Conservation (phyloP, 2,888 invertebrate species). For the Heliconius erato region DNA sequence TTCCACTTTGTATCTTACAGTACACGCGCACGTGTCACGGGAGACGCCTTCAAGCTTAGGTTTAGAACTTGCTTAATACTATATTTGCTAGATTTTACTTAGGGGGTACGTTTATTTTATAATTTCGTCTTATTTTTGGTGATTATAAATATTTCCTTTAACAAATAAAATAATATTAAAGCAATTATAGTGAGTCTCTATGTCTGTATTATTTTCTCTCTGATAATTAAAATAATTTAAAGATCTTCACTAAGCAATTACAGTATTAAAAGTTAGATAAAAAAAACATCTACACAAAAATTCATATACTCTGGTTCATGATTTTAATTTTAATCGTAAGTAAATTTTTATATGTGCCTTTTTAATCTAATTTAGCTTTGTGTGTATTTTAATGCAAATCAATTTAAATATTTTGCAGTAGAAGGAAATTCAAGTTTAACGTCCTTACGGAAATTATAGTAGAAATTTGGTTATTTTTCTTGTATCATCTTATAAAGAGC, state of each 20-base stretch:
- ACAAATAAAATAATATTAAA: no score
- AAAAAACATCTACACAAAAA: not conserved
- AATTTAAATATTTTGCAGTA: not conserved
- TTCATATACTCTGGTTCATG: not conserved
- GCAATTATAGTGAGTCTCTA: no score
- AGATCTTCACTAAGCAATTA: not conserved
- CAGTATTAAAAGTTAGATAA: not conserved
- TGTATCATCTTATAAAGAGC: no score
- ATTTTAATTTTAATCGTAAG: not conserved
- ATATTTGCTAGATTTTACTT: constrained; percentile 18
- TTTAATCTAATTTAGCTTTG: constrained; percentile 37
- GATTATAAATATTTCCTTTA: not conserved
- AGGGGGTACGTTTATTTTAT: not conserved
- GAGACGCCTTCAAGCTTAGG: constrained; percentile 21
- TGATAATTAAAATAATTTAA: not conserved
- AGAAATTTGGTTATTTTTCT: no score
- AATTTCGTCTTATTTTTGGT: not conserved
- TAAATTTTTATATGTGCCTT: constrained; percentile 30
- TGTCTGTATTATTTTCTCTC: no score
- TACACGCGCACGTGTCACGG: constrained; percentile 19
- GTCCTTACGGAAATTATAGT: no score
- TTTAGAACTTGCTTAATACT: not conserved
- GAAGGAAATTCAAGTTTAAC: not conserved
- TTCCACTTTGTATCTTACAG: not conserved
- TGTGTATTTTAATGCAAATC: constrained; percentile 5